phyloP scores from a whole-genome alignment of 2,113 vertebrate genomes.

The Chiloscyllium plagiosum region DNA sequence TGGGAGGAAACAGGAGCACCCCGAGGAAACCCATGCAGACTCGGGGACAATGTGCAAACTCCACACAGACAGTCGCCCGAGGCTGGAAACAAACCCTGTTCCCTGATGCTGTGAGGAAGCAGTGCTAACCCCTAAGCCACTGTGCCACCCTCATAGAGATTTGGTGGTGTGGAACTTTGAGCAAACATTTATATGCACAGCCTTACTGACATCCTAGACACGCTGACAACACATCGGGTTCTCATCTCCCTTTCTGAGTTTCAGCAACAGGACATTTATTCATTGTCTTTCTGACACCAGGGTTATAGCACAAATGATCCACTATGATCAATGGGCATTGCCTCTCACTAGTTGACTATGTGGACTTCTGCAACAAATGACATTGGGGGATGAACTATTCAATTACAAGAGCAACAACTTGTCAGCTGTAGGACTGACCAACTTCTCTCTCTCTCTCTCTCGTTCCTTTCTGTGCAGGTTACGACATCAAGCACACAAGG shows the following conservation, averaged over 20 bases:
- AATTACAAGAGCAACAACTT: background rate
- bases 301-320: background rate
- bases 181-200: background rate
- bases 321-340: background rate
- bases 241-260: background rate
- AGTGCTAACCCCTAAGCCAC: no score
- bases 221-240: background rate
- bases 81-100: no score
- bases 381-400: background rate
- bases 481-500: slow-evolving; percentile 95
- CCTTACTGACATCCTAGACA: background rate
- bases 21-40: no score
- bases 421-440: background rate
- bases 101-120: no score
- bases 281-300: background rate
- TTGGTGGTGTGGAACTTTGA: background rate
- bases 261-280: background rate
- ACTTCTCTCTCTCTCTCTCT: slow-evolving; percentile 35
- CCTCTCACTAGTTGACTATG: background rate
- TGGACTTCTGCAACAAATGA: background rate
- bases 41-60: no score
- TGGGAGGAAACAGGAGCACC: no score
- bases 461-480: slow-evolving; percentile 67
- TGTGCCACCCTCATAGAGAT: background rate
- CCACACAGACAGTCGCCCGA: no score